Evolutionary conservation across 2,888 invertebrate genomes (phyloP).

Genomic region (Limnephilus rhombicus): DNA sequence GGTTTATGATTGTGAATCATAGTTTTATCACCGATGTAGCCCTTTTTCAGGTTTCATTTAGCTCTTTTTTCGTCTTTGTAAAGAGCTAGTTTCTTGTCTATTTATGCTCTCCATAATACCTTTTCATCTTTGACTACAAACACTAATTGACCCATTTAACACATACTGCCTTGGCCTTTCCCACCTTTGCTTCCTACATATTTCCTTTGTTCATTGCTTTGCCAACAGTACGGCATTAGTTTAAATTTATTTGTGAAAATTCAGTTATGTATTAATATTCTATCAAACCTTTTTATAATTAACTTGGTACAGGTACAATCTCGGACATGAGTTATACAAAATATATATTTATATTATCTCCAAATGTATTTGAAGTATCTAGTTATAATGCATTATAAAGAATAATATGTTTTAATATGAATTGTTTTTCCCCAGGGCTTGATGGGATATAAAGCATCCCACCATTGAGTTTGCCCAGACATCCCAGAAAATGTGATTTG

Average conservation of each 20-base stretch:
- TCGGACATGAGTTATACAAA: too few relatives aligned
- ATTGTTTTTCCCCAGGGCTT: background rate
- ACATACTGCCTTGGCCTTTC: background rate
- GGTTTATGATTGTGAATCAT: background rate
- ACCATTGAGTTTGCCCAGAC: slow-evolving; percentile 12
- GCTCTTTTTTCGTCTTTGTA: background rate
- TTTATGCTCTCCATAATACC: background rate
- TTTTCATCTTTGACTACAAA: background rate
- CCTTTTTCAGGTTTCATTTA: background rate
- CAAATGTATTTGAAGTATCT: background rate
- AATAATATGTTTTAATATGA: background rate
- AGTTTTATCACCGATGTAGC: background rate
- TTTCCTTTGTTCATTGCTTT: background rate
- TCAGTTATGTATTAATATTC: background rate
- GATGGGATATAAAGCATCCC: background rate
- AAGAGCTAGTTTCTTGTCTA: background rate
- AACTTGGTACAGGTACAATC: background rate
- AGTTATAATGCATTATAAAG: background rate
- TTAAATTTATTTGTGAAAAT: background rate
- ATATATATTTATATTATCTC: background rate
- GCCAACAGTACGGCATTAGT: background rate
- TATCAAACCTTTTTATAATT: background rate
- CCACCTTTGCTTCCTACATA: background rate
- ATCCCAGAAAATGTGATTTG: slow-evolving; percentile 37
- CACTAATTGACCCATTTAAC: background rate